Conservation (phyloP, 2,888 invertebrate species). For the Helleia helle region DNA sequence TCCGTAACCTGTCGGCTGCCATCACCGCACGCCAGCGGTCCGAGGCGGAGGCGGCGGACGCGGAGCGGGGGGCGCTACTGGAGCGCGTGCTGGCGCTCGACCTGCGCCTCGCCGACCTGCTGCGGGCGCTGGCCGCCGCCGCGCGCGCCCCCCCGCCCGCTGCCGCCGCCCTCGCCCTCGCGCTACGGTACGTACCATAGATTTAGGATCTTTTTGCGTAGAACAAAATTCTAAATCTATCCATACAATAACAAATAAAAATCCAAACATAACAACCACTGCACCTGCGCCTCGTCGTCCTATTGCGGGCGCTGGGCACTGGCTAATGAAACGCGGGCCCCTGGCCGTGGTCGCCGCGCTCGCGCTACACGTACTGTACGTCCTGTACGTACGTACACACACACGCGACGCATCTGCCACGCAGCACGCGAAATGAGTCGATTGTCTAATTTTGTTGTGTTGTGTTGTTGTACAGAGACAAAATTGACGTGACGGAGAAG, state of each 20-base stretch:
- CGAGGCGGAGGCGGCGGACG: conserved; percentile 72
- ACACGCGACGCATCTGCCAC: no score
- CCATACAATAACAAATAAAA: no score
- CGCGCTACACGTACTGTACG: conserved; percentile 14
- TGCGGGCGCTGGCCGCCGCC: conserved; percentile 83
- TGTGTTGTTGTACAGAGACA: conserved; percentile 52
- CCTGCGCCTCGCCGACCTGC: conserved; percentile 81
- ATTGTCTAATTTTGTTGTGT: no score
- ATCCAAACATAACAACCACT: no score
- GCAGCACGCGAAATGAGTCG: no score
- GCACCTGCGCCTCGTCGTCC: conserved; percentile 82
- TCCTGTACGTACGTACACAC: not conserved
- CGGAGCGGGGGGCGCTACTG: conserved; percentile 42
- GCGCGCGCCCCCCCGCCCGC: conserved; percentile 57
- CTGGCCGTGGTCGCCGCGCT: conserved; percentile 17
- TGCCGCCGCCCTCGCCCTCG: conserved; percentile 21
- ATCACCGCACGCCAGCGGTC: conserved; percentile 81
- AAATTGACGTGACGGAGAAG: conserved; percentile 57
- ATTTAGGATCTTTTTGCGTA: no score
- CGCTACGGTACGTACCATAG: conserved; percentile 18
- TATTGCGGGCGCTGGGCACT: conserved; percentile 83
- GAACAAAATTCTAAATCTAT: no score
- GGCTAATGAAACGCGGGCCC: conserved; percentile 77
- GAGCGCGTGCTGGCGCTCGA: conserved; percentile 61
- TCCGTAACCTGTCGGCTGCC: conserved; percentile 85